These are phyloP conservation scores for Threskiornis aethiopicus DNA, from an alignment of 2,797 vertebrate species.

Conservation along the genomic window DNA sequence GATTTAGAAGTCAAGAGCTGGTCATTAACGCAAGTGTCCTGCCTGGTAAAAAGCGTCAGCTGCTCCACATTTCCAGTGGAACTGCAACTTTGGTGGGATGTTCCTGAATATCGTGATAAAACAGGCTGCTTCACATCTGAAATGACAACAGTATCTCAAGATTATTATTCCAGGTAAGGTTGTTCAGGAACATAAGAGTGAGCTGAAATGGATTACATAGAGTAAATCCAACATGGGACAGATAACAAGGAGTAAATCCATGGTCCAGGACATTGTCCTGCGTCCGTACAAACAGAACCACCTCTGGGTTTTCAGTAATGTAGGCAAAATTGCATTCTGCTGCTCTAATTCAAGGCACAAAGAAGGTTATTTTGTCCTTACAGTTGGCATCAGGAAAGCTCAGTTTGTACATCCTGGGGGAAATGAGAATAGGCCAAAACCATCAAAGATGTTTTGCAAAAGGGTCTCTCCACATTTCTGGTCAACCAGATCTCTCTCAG, in stretches of 20 bases:
- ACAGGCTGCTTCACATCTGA: slow-evolving; percentile 23
- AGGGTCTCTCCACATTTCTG: not conserved
- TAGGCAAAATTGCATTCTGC: not conserved
- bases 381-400: not conserved
- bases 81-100: not conserved
- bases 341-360: not conserved
- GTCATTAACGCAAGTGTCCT: not conserved
- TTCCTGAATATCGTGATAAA: not conserved
- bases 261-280: not conserved
- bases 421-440: not conserved
- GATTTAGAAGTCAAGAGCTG: not conserved
- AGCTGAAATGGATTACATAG: not conserved
- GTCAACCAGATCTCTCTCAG: not conserved
- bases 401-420: not conserved
- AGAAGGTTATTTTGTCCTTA: not conserved
- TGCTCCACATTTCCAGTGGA: not conserved
- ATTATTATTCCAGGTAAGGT: not conserved
- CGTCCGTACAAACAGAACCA: not conserved
- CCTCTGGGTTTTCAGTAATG: not conserved
- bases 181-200: not conserved
- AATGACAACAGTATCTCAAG: not conserved
- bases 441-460: not conserved
- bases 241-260: not conserved
- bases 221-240: not conserved
- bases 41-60: not conserved